Evolutionary conservation across 2,797 vertebrate genomes (phyloP), one percentile per base, ranked within the genome.

Genomic region (Adrianichthys oophorus): DNA sequence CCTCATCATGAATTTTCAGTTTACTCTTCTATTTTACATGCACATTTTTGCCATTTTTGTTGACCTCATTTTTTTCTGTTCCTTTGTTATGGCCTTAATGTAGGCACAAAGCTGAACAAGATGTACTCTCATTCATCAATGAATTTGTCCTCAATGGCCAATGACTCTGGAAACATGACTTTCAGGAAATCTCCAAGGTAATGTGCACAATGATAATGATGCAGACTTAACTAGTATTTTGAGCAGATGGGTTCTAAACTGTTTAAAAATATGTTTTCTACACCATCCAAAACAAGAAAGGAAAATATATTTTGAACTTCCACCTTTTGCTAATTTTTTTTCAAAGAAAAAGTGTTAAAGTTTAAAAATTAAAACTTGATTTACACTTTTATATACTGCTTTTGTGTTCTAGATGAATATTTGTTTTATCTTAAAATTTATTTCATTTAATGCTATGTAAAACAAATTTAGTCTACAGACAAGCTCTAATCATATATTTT

Each of bases 81-180:
- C 14, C 42, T 4, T 57, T 47, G 46, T 65, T 32, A 37, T 12
- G 10, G 10, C 17, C 12, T 62, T 56, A 13, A 45, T 54, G 7
- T 17, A 97, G 95, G 94, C 62, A 92, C 92, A 32, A 93, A 83
- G 59, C 85, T 97, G 23, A 96, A 91, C 84, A 96, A 95, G 66
- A 89, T 95, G 29, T 96, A 97, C 80, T 96, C 95, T 13, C 95
- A 96, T 74, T 96, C 95, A 62, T 94, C 94, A 14, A 93, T 94
- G 85, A 96, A 95, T 40, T 87, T 97, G 65, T 96, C 94, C 4
- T 94, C 95, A 0, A 92, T 96, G 92, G 92, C 92, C 47, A 93
- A 90, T 17, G 95, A 97, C 62, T 74, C 80, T 52, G 88, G 93
- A 54, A 90, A 85, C n/a, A 77, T 95, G 7, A 83, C 86, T 0